phyloP scores from a whole-genome alignment of 2,113 vertebrate genomes.

The Sander lucioperca region DNA sequence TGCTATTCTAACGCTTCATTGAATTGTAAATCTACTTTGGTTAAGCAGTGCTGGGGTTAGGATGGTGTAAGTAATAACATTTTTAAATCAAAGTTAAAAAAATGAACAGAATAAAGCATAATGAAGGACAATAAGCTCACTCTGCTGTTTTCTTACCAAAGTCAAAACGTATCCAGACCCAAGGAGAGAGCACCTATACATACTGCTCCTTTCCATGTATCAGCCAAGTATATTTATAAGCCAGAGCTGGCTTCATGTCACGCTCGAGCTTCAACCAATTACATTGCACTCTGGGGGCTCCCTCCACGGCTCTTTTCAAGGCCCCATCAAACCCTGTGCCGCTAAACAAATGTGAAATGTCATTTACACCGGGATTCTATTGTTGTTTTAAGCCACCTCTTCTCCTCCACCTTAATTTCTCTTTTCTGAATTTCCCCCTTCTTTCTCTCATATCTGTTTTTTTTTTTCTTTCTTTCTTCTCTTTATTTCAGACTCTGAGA shows the following conservation, averaged over 20 bases:
- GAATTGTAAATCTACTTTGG: not conserved
- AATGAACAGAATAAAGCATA: not conserved
- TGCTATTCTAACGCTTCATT: not conserved
- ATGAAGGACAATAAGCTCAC: not conserved
- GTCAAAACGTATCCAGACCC: not conserved
- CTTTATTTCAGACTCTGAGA: conserved; percentile 92
- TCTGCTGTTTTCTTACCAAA: conserved; percentile 23
- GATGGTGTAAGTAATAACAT: not conserved
- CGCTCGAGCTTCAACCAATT: conserved; percentile 49
- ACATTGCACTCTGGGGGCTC: conserved; percentile 43
- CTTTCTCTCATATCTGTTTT: conserved; percentile 11
- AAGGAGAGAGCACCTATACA: conserved; percentile 13
- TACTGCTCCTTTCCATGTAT: not conserved
- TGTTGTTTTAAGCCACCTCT: conserved; percentile 25
- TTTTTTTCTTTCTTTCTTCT: not conserved
- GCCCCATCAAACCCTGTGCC: conserved; percentile 35
- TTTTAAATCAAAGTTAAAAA: not conserved
- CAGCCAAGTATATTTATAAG: conserved; percentile 50
- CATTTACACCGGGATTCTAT: conserved; percentile 33
- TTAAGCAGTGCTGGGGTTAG: not conserved
- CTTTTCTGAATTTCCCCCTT: not conserved
- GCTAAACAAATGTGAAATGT: conserved; percentile 63
- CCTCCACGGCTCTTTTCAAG: conserved; percentile 16
- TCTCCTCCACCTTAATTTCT: not conserved
- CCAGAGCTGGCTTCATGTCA: conserved; percentile 64